phyloP scores from a whole-genome alignment of 2,797 vertebrate genomes.

The Furcifer pardalis region DNA sequence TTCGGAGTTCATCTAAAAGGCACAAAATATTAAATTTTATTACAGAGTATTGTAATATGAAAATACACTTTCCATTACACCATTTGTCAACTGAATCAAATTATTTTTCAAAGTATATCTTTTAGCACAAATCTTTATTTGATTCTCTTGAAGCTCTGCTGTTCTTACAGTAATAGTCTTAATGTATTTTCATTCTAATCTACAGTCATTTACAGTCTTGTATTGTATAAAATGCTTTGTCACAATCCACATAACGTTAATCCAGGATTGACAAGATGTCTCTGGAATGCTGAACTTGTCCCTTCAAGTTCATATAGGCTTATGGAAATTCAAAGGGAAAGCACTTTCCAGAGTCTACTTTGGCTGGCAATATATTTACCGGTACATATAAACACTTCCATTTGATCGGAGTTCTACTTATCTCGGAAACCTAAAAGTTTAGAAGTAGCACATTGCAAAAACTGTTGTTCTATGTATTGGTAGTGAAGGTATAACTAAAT shows the following conservation, averaged over 20 bases:
- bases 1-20: constrained; percentile 16
- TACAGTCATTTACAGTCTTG: background rate
- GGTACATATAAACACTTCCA: background rate
- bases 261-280: background rate
- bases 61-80: constrained; percentile 37
- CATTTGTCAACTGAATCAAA: constrained; percentile 32
- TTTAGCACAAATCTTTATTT: background rate
- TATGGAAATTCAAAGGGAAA: background rate
- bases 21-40: constrained; percentile 28
- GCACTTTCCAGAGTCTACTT: background rate
- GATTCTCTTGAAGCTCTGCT: background rate
- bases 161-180: background rate
- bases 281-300: background rate
- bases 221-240: background rate
- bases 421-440: background rate
- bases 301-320: background rate
- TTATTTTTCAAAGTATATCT: background rate
- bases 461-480: no score
- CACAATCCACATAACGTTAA: background rate
- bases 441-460: no score
- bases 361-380: background rate
- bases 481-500: no score
- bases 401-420: background rate
- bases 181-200: background rate
- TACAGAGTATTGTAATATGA: background rate